phyloP scores from a whole-genome alignment of 2,888 invertebrate genomes.

The Oxystoma pomonae region DNA sequence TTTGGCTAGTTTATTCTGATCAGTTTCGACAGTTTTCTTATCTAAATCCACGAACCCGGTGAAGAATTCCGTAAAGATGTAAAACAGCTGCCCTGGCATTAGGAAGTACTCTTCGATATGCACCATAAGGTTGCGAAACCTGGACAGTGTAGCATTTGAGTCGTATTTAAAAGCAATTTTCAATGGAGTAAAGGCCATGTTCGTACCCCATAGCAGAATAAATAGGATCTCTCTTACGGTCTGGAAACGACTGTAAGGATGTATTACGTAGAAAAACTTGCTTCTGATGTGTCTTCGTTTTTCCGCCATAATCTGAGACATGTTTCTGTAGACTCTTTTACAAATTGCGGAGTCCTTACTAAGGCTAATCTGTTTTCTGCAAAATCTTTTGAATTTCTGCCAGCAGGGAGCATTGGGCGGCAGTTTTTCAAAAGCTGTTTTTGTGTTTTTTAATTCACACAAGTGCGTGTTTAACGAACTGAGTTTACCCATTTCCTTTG shows the following conservation, averaged over 20 bases:
- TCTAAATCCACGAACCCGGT: conserved; percentile 5
- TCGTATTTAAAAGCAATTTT: conserved; percentile 5
- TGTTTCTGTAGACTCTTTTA: conserved; percentile 16
- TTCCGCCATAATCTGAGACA: conserved; percentile 15
- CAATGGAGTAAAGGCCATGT: conserved; percentile 8
- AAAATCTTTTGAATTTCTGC: conserved; percentile 5
- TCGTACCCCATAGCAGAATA: conserved; percentile 5
- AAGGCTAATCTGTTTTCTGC: conserved; percentile 8
- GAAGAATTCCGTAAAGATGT: conserved; percentile 10
- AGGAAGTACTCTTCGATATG: background rate
- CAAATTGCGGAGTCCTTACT: conserved; percentile 8
- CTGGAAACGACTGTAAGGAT: conserved; percentile 16
- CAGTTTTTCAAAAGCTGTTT: conserved; percentile 2
- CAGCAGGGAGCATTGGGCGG: conserved; percentile 14
- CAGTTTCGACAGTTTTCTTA: conserved; percentile 5
- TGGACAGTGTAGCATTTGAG: background rate
- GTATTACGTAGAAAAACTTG: conserved; percentile 15
- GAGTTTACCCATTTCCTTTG: background rate
- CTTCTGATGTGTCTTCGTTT: conserved; percentile 11
- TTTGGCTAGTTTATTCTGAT: conserved; percentile 13
- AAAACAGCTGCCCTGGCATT: background rate
- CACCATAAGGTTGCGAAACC: background rate
- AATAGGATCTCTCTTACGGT: conserved; percentile 12
- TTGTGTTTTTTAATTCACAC: background rate
- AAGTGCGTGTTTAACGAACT: background rate